These are phyloP conservation scores for Bergia sp. DNA, from an alignment of 92 coral and sea anemone genomes.

Conservation along the genomic window DNA sequence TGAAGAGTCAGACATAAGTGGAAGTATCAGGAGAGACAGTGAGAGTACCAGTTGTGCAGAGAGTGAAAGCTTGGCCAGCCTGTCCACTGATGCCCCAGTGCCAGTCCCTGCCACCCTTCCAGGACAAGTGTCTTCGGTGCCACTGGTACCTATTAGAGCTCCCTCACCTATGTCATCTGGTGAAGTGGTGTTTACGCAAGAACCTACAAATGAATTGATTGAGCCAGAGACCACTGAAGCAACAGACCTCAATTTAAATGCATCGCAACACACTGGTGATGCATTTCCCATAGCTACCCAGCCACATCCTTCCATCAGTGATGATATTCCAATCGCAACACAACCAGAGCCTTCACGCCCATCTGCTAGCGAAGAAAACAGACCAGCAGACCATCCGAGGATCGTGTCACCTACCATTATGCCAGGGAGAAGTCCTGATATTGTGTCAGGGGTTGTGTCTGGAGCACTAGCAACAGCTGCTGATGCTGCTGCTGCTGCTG, in stretches of 20 bases:
- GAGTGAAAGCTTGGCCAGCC: conserved; percentile 25
- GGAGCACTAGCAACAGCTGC: conserved; percentile 85
- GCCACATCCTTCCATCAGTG: conserved; percentile 40
- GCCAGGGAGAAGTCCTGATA: conserved; percentile 50
- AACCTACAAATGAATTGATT: background rate
- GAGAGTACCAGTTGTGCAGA: conserved; percentile 3
- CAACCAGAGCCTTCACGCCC: conserved; percentile 53
- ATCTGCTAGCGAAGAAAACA: background rate
- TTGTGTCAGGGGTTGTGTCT: conserved; percentile 72
- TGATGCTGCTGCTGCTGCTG: conserved; percentile 61
- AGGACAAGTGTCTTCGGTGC: conserved; percentile 25
- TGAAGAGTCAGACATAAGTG: conserved; percentile 1
- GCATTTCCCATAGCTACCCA: conserved; percentile 42
- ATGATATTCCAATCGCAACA: conserved; percentile 47
- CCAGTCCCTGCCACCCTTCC: conserved; percentile 13
- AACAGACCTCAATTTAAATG: background rate
- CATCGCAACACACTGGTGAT: background rate
- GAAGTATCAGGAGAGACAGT: conserved; percentile 8
- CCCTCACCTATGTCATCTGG: background rate
- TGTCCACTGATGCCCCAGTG: background rate
- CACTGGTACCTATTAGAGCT: conserved; percentile 6
- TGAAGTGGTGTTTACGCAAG: background rate
- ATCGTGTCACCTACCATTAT: conserved; percentile 32
- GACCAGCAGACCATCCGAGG: conserved; percentile 18
- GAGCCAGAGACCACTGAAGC: background rate